Conservation (phyloP, 2,113 vertebrate species). For the Carollia perspicillata region DNA sequence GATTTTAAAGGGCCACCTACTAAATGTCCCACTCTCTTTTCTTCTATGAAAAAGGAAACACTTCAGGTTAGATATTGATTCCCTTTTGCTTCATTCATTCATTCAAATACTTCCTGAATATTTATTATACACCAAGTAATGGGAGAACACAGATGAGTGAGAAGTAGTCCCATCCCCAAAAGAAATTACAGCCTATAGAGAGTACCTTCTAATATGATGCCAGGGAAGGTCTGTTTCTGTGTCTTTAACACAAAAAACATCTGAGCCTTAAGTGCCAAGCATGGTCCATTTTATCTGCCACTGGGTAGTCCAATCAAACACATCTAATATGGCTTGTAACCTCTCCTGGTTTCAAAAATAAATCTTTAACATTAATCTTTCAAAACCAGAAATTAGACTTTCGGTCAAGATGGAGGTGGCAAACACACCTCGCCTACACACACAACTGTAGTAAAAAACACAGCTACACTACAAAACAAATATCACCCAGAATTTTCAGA, state of each 20-base stretch:
- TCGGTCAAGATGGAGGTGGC: too few relatives aligned
- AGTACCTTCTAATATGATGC: background rate
- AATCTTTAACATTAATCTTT: slow-evolving; percentile 5
- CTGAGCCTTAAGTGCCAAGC: background rate
- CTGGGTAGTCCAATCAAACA: background rate
- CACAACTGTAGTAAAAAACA: too few relatives aligned
- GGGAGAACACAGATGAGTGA: background rate
- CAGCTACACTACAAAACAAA: too few relatives aligned
- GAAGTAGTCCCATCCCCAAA: background rate
- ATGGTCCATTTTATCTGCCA: background rate
- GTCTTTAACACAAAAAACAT: background rate
- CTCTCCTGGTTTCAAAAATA: background rate
- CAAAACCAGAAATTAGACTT: background rate
- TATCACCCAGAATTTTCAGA: too few relatives aligned
- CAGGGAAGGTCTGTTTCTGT: background rate
- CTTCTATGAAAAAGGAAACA: background rate
- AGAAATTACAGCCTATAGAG: background rate
- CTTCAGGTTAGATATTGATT: background rate
- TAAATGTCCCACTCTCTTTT: background rate
- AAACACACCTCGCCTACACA: too few relatives aligned
- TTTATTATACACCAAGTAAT: background rate
- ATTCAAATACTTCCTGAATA: slow-evolving; percentile 8
- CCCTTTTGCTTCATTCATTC: background rate
- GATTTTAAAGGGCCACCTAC: background rate
- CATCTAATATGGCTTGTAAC: background rate